Percentiles rank a stretch among this genome's conserved stretches.
Conservation (phyloP, 2,888 invertebrate species). For the Drosophila infuscata region DNA sequence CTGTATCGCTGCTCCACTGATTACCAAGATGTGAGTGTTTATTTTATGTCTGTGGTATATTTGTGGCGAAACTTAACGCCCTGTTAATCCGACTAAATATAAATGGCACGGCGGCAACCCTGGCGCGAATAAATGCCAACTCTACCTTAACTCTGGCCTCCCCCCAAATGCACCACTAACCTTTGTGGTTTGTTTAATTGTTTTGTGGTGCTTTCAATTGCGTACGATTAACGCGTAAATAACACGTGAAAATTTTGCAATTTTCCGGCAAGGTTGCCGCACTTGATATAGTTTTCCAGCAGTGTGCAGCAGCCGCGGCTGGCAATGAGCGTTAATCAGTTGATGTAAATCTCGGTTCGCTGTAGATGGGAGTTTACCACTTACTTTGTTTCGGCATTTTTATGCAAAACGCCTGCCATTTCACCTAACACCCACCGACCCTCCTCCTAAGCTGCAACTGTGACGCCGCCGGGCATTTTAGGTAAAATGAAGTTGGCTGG, state of each 20-base stretch:
- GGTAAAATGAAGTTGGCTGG: constrained; percentile 56
- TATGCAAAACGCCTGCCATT: constrained; percentile 54
- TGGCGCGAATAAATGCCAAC: constrained; percentile 70
- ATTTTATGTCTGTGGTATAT: constrained; percentile 48
- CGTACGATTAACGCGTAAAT: constrained; percentile 70
- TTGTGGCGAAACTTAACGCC: constrained; percentile 77
- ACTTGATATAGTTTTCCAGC: constrained; percentile 54
- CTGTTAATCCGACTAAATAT: constrained; percentile 78
- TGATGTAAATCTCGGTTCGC: constrained; percentile 53
- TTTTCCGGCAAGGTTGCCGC: constrained; percentile 58
- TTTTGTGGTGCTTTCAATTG: constrained; percentile 67
- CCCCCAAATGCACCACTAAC: neutral
- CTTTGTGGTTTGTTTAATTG: constrained; percentile 42
- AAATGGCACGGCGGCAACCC: constrained; percentile 59
- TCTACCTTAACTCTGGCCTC: constrained; percentile 4
- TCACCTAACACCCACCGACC: neutral
- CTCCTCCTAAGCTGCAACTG: constrained; percentile 4
- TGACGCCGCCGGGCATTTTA: constrained; percentile 37
- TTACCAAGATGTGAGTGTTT: constrained; percentile 48
- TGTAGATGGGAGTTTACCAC: constrained; percentile 66
- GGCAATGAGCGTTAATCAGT: constrained; percentile 66
- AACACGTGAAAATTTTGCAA: constrained; percentile 77
- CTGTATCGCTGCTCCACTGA: constrained; percentile 30
- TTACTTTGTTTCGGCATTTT: constrained; percentile 52
- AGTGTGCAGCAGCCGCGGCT: constrained; percentile 34